phyloP scores from a whole-genome alignment of 2,888 invertebrate genomes.

The Mesorhabditis spiculigera region DNA sequence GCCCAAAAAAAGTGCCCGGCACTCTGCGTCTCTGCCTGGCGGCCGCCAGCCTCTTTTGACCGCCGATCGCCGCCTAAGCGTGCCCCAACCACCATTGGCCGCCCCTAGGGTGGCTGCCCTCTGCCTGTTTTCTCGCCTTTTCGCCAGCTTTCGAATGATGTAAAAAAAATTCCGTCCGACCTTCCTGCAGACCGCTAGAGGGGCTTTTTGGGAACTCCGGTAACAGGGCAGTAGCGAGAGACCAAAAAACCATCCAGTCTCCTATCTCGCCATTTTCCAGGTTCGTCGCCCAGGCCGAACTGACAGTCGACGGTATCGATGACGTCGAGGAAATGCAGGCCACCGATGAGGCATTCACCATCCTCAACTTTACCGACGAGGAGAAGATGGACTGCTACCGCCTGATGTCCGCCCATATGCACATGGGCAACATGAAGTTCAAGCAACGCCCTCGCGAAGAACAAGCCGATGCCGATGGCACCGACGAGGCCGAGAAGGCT shows the following conservation, averaged over 20 bases:
- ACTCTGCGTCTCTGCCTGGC: too few relatives aligned
- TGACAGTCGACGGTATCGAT: conserved; percentile 85
- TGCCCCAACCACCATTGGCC: too few relatives aligned
- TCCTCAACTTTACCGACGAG: conserved; percentile 91
- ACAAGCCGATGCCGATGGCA: conserved; percentile 78
- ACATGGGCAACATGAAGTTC: conserved; percentile 99
- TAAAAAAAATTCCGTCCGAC: too few relatives aligned
- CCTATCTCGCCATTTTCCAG: conserved; percentile 15
- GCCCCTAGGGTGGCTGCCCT: too few relatives aligned
- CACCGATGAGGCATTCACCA: conserved; percentile 77
- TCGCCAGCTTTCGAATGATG: too few relatives aligned
- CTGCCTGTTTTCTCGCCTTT: too few relatives aligned
- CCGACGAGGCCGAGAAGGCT: conserved; percentile 48
- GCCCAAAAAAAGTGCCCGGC: too few relatives aligned
- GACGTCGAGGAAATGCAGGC: conserved; percentile 68
- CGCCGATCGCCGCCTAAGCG: too few relatives aligned
- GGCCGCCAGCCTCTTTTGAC: too few relatives aligned
- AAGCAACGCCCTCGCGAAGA: conserved; percentile 99
- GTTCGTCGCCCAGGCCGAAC: conserved; percentile 91
- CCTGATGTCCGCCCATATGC: conserved; percentile 96
- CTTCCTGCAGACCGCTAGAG: too few relatives aligned
- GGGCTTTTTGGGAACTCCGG: too few relatives aligned
- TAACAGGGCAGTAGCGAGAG: background rate
- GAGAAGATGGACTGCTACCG: conserved; percentile 96
- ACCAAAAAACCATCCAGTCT: conserved; percentile 31